A percentile compares a stretch with the other conserved stretches of the same genome.
phyloP scores from a whole-genome alignment of 2,113 vertebrate species.

The Amphiprion ocellaris region DNA sequence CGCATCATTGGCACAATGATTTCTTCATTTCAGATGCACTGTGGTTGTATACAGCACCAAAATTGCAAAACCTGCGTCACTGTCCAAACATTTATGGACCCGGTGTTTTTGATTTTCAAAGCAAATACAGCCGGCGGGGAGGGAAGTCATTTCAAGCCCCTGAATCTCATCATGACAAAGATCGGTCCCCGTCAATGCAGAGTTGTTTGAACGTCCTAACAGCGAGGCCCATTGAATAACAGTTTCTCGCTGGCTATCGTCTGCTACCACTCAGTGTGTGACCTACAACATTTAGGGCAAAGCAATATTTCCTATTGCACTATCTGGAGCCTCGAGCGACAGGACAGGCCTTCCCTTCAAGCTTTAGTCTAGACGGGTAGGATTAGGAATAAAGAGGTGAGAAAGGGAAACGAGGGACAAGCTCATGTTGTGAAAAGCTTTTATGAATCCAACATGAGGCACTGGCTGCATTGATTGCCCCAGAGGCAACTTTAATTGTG shows the following conservation, averaged over 20 bases:
- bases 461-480: slow-evolving; percentile 37
- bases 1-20: too few relatives aligned
- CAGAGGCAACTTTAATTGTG: slow-evolving; percentile 41
- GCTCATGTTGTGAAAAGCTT: slow-evolving; percentile 44
- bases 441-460: slow-evolving; percentile 28
- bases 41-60: too few relatives aligned
- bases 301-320: slow-evolving; percentile 58
- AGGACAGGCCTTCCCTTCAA: slow-evolving; percentile 6
- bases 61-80: too few relatives aligned
- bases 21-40: too few relatives aligned
- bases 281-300: slow-evolving; percentile 58
- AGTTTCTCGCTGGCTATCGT: slow-evolving; percentile 28
- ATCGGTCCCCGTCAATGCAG: slow-evolving; percentile 48
- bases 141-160: slow-evolving; percentile 17
- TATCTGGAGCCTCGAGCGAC: slow-evolving; percentile 12
- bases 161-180: slow-evolving; percentile 50
- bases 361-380: not conserved
- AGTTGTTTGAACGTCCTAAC: slow-evolving; percentile 1
- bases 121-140: not conserved
- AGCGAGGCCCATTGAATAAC: slow-evolving; percentile 40
- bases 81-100: too few relatives aligned
- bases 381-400: slow-evolving; percentile 18
- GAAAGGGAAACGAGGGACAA: not conserved
- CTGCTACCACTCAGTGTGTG: slow-evolving; percentile 31
- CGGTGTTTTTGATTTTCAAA: slow-evolving; percentile 43